Evolutionary conservation across 2,888 invertebrate species (phyloP).

Genomic region (Andrena trimmerana): DNA sequence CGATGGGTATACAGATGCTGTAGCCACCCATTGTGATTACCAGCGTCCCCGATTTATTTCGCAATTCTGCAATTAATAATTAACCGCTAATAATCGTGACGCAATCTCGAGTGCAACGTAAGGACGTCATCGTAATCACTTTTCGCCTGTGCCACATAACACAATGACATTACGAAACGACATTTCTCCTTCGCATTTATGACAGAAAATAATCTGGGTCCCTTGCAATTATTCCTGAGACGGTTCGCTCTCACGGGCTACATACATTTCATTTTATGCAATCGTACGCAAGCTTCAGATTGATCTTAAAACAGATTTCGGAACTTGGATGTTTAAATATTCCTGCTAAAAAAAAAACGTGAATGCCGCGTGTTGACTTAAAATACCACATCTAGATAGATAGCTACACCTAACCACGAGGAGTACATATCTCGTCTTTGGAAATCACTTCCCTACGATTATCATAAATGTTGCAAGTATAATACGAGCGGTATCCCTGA

Average conservation of each 20-base stretch:
- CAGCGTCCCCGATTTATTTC: conserved; percentile 62
- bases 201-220: conserved; percentile 27
- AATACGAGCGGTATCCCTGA: too few species aligned
- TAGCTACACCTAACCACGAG: too few species aligned
- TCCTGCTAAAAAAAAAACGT: too few species aligned
- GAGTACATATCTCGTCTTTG: too few species aligned
- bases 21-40: conserved; percentile 6
- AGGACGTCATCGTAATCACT: conserved; percentile 56
- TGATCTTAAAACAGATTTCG: too few species aligned
- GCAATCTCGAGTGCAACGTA: conserved; percentile 51
- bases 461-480: too few species aligned
- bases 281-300: too few species aligned
- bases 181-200: conserved; percentile 47
- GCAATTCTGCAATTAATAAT: conserved; percentile 61
- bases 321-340: too few species aligned
- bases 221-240: conserved; percentile 33
- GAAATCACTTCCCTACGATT: too few species aligned
- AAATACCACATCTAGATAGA: too few species aligned
- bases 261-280: background rate
- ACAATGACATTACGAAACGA: conserved; percentile 64
- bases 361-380: too few species aligned
- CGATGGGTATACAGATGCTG: conserved; percentile 13
- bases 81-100: conserved; percentile 63
- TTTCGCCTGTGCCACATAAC: conserved; percentile 48
- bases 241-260: conserved; percentile 23